Conservation (phyloP, 1,140 invertebrate species). For the Cydia fagiglandana region DNA sequence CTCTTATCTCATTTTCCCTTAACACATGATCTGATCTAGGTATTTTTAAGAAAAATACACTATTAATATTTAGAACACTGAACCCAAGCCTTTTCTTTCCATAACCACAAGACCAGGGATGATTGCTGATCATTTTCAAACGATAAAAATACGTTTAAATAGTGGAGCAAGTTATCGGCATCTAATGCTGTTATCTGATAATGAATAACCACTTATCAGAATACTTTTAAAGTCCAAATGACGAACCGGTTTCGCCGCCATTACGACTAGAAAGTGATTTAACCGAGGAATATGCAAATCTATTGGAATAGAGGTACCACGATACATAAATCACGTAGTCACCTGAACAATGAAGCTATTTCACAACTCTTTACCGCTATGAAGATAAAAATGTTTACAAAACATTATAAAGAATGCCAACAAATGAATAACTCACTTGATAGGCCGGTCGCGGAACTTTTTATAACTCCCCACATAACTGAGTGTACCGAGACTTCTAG, state of each 20-base stretch:
- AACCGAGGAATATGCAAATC: background rate
- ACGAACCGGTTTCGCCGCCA: constrained; percentile 1
- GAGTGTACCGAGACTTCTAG: constrained; percentile 59
- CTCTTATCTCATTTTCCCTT: too few species aligned
- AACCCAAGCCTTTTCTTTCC: too few species aligned
- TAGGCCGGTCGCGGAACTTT: constrained; percentile 60
- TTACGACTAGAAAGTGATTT: background rate
- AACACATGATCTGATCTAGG: too few species aligned
- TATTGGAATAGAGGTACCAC: background rate
- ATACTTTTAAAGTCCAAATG: background rate
- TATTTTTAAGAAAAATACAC: too few species aligned
- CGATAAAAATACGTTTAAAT: too few species aligned
- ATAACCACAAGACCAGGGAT: too few species aligned
- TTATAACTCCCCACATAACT: constrained; percentile 68
- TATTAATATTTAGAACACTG: too few species aligned
- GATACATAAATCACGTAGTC: constrained; percentile 3
- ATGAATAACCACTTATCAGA: background rate
- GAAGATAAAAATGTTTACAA: constrained; percentile 14
- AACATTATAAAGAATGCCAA: constrained; percentile 4
- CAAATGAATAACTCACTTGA: constrained; percentile 53
- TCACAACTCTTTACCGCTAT: background rate
- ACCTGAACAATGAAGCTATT: constrained; percentile 1
- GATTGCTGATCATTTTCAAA: too few species aligned
- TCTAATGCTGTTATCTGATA: constrained; percentile 3
- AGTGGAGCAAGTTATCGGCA: background rate